A percentile compares a stretch with the other conserved stretches of the same genome.
These are phyloP conservation scores for Carassius carassius DNA, from an alignment of 2,113 vertebrate genomes.

Conservation along the genomic window DNA sequence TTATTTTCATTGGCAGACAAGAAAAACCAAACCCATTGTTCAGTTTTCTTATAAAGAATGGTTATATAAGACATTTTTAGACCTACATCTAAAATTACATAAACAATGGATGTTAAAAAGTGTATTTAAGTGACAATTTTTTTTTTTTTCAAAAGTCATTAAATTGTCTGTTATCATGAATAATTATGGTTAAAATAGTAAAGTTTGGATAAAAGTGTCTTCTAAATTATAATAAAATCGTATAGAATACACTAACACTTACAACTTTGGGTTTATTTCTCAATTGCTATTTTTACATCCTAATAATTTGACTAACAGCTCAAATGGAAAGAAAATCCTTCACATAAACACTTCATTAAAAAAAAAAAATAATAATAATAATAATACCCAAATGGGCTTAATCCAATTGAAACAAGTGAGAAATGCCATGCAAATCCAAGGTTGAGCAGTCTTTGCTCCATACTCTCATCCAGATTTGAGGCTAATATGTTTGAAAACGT, in stretches of 20 bases:
- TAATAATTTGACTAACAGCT: neutral
- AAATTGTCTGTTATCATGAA: neutral
- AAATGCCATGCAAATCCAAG: neutral
- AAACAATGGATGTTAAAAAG: neutral
- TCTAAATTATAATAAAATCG: neutral
- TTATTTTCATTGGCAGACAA: neutral
- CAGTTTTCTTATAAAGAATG: neutral
- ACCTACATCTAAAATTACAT: neutral
- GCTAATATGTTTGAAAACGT: constrained; percentile 5
- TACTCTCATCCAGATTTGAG: neutral
- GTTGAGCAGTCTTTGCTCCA: neutral
- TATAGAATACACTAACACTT: neutral
- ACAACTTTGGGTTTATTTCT: neutral
- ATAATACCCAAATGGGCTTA: neutral
- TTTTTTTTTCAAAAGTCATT: neutral
- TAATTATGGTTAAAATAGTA: neutral
- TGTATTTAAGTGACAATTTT: neutral
- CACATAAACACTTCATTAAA: neutral
- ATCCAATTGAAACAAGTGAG: neutral
- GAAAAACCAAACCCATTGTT: neutral
- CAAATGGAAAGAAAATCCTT: neutral
- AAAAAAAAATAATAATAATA: neutral
- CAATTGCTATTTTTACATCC: neutral
- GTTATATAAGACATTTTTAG: neutral
- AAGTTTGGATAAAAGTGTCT: neutral